Conservation (phyloP, 2,797 vertebrate species). For the Pangasius mekongensis region DNA sequence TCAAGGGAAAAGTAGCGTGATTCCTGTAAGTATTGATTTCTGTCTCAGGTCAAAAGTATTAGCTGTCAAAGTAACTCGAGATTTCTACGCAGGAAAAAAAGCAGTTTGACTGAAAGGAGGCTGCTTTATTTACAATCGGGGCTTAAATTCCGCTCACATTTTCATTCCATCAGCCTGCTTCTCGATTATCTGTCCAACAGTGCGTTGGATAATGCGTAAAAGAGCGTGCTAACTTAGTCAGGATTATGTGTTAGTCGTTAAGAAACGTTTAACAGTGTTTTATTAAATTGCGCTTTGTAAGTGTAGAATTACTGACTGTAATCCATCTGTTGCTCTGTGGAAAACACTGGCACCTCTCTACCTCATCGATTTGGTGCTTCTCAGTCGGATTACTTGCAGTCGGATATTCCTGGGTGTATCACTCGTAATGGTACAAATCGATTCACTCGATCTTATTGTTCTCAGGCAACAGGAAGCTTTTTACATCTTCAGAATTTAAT, state of each 20-base stretch:
- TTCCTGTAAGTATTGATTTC: slow-evolving; percentile 41
- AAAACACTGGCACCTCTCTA: neutral
- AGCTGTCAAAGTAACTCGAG: neutral
- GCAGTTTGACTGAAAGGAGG: neutral
- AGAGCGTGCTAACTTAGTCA: neutral
- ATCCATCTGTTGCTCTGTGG: neutral
- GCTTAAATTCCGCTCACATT: neutral
- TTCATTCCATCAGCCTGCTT: neutral
- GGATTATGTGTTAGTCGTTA: too few relatives aligned
- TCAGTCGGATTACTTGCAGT: neutral
- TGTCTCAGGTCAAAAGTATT: neutral
- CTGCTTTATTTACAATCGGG: neutral
- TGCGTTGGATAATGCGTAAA: too few relatives aligned
- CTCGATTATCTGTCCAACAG: too few relatives aligned
- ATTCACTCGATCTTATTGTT: neutral
- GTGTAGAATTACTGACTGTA: neutral
- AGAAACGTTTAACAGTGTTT: neutral
- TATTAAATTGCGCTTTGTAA: neutral
- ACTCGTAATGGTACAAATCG: neutral
- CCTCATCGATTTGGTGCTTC: neutral
- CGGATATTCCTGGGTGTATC: neutral
- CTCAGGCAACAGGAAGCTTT: neutral
- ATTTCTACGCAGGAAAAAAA: neutral
- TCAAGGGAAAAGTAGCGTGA: neutral
- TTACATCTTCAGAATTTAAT: neutral